Evolutionary conservation across 2,888 invertebrate genomes (phyloP), one percentile per base, ranked within the genome.

Genomic region (Lasioglossum lativentre): DNA sequence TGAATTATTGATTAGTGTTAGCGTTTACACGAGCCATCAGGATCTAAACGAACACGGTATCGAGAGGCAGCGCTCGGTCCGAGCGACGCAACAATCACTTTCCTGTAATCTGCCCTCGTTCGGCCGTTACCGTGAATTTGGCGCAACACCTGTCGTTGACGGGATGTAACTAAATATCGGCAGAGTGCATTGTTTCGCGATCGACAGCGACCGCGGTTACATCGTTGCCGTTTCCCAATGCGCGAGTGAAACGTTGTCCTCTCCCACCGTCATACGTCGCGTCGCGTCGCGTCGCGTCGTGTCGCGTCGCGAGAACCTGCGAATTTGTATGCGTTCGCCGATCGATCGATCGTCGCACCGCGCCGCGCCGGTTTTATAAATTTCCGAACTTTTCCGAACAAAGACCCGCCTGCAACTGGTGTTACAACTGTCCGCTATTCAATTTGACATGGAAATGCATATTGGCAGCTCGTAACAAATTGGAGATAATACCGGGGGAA

Each of bases 131-230:
- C 85, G 78, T 56, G 52, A 72, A 71, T 85, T 79, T 47, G 45
- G 70, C 59, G 84, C 76, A 80, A 84, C 74, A 42, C 76, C 59
- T 77, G 80, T 34, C 73, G 79, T 80, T 76, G 85, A 83, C 85
- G 79, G 80, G 72, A 72, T 30, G 75, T 77, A 84, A 84, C 79
- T 77, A 80, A 85, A 85, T 85, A 84, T 79, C 76, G 70, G 59
- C 47, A 63, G 75, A 80, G 80, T 56, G 84, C 76, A 80, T 80
- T 85, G 84, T 85, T 85, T 84, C 84, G 84, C 70, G 85, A 77
- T 77, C 80, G 84, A 84, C 85, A 74, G 79, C 59, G 59, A 63
- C 79, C 79, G 59, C 84, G 23, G 79, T 85, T 70, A 76, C 85
- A 79, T 79, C 79, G 79, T 83, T 72, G n/a, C 71, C 45, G 73